Conservation (phyloP, 2,797 vertebrate genomes). For the Tinamus major region DNA sequence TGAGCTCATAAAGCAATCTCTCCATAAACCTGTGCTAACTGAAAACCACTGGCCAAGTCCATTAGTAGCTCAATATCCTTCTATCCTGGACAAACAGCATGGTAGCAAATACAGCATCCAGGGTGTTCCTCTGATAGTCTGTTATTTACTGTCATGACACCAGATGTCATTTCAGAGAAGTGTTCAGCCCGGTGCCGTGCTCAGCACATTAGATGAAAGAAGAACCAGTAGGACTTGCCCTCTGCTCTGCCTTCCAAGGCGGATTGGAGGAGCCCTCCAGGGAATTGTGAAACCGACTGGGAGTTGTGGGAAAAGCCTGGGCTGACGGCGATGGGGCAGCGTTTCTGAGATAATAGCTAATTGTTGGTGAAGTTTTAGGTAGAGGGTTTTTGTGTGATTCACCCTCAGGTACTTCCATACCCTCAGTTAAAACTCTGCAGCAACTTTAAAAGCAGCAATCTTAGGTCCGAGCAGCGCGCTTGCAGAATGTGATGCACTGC, state of each 20-base stretch:
- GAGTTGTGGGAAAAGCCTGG: rapidly evolving
- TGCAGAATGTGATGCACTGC: neutral
- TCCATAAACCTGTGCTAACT: neutral
- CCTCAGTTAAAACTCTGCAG: neutral
- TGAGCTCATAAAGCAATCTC: neutral
- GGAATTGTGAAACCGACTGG: neutral
- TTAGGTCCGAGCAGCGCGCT: neutral
- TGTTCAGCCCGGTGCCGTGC: rapidly evolving
- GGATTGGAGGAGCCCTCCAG: neutral
- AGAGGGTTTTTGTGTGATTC: neutral
- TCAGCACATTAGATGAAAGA: neutral
- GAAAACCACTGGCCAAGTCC: neutral
- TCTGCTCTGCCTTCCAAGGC: neutral
- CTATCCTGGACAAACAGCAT: neutral
- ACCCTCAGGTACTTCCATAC: neutral
- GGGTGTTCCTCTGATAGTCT: neutral
- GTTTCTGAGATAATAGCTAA: neutral
- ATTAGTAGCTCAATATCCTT: neutral
- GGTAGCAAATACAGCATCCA: neutral
- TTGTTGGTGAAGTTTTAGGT: neutral
- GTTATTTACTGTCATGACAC: neutral
- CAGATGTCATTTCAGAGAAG: neutral
- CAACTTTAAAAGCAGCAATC: neutral
- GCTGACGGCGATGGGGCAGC: neutral
- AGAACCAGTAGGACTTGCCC: neutral